Percentiles rank a stretch among this genome's conserved stretches.
phyloP scores from a whole-genome alignment of 1,140 invertebrate species.

The Tetragnatha versicolor region DNA sequence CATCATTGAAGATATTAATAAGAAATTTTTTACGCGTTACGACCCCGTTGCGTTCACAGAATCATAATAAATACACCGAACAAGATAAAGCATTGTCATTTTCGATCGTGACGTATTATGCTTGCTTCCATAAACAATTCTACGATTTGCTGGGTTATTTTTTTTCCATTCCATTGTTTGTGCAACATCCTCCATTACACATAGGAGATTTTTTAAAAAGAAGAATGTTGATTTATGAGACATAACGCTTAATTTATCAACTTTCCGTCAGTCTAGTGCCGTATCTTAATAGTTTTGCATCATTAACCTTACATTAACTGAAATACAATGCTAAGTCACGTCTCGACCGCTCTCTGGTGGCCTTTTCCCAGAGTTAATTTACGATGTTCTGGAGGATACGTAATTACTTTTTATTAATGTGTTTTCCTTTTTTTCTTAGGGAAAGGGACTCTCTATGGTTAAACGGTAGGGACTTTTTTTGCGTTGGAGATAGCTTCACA shows the following conservation, averaged over 20 bases:
- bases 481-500: too few relatives aligned
- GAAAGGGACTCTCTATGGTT: too few relatives aligned
- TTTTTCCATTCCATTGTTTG: not conserved
- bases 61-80: too few relatives aligned
- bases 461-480: too few relatives aligned
- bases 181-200: constrained; percentile 5
- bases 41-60: too few relatives aligned
- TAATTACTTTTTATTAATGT: constrained; percentile 43
- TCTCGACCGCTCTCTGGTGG: not conserved
- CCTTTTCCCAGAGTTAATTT: constrained; percentile 22
- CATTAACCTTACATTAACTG: constrained; percentile 35
- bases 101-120: too few relatives aligned
- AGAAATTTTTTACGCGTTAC: too few relatives aligned
- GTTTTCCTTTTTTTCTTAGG: too few relatives aligned
- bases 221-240: constrained; percentile 11
- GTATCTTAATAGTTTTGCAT: constrained; percentile 23
- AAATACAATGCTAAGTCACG: constrained; percentile 33
- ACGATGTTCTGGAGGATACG: not conserved
- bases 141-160: too few relatives aligned
- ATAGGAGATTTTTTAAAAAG: not conserved
- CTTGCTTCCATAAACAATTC: too few relatives aligned
- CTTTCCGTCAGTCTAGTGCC: not conserved
- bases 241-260: constrained; percentile 21
- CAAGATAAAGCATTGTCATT: too few relatives aligned
- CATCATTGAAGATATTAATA: too few relatives aligned